Percentiles rank a stretch among this genome's conserved stretches.
Evolutionary conservation across 2,113 vertebrate genomes (phyloP).

Genomic region (Pavo muticus): DNA sequence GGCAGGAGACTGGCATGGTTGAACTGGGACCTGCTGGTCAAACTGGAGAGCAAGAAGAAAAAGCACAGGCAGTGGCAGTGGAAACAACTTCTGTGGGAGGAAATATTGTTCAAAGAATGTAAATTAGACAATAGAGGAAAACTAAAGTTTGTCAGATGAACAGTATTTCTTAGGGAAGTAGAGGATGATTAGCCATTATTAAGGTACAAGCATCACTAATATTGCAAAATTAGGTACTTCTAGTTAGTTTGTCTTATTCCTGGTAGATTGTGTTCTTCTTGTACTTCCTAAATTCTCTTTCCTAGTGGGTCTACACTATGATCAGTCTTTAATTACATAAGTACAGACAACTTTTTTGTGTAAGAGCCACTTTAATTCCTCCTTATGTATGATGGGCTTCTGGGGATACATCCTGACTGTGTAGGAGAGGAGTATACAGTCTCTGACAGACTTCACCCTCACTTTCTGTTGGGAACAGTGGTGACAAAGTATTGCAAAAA

Average conservation of each 20-base stretch:
- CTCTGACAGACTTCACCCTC: neutral
- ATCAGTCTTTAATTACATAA: neutral
- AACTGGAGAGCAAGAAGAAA: no score
- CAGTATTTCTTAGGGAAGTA: neutral
- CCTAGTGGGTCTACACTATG: rapidly evolving
- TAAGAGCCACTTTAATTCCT: neutral
- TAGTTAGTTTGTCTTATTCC: neutral
- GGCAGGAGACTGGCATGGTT: no score
- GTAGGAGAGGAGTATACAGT: neutral
- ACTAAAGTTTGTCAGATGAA: neutral
- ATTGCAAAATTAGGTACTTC: neutral
- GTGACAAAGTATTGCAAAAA: neutral
- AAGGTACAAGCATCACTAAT: neutral
- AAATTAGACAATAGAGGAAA: neutral
- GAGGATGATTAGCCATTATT: neutral
- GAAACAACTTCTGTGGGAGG: no score
- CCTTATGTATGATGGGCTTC: neutral
- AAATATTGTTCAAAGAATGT: neutral
- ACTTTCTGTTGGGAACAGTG: neutral
- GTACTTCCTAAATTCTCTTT: neutral
- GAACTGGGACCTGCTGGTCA: no score
- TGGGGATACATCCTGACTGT: neutral
- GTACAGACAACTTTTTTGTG: rapidly evolving
- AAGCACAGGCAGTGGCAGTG: no score
- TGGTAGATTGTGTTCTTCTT: neutral